A percentile compares a stretch with the other conserved stretches of the same genome.
Evolutionary conservation across 1,140 invertebrate species (phyloP).

Genomic region (Formica exsecta): DNA sequence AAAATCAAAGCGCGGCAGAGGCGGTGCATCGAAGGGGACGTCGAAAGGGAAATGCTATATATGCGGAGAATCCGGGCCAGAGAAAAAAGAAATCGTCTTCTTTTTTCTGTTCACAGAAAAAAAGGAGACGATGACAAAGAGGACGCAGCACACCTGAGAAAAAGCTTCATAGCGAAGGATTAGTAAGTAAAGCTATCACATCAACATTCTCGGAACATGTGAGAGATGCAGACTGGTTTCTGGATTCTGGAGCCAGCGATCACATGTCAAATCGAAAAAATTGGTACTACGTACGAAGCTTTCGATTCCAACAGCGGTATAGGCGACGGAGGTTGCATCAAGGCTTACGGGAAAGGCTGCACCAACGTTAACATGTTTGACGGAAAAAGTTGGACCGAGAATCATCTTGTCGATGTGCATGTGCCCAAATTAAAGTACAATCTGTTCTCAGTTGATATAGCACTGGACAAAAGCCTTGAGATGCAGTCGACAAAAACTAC

Average conservation of each 20-base stretch:
- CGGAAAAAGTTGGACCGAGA: conserved; percentile 65
- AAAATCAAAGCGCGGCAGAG: too few relatives aligned
- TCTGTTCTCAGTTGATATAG: conserved; percentile 80
- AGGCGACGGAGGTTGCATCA: conserved; percentile 69
- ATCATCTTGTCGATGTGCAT: conserved; percentile 79
- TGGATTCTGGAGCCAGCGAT: conserved; percentile 73
- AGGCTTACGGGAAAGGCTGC: conserved; percentile 67
- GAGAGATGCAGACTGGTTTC: conserved; percentile 42
- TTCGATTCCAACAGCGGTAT: conserved; percentile 67
- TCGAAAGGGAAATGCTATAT: too few relatives aligned
- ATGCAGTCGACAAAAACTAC: conserved; percentile 67
- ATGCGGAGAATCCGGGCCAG: not conserved
- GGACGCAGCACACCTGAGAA: not conserved
- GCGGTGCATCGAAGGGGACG: too few relatives aligned
- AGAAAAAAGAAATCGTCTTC: not conserved
- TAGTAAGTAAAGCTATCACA: not conserved
- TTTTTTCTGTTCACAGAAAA: not conserved
- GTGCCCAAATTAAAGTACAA: conserved; percentile 81
- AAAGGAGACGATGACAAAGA: not conserved
- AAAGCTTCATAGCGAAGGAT: too few relatives aligned
- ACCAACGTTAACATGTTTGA: conserved; percentile 67
- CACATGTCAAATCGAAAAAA: conserved; percentile 71
- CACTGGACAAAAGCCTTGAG: conserved; percentile 72
- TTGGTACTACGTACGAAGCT: conserved; percentile 30
- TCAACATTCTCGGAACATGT: not conserved